Base-by-base conservation (phyloP, 2,113 vertebrate genomes). In the Protobothrops flavoviridis region DNA sequence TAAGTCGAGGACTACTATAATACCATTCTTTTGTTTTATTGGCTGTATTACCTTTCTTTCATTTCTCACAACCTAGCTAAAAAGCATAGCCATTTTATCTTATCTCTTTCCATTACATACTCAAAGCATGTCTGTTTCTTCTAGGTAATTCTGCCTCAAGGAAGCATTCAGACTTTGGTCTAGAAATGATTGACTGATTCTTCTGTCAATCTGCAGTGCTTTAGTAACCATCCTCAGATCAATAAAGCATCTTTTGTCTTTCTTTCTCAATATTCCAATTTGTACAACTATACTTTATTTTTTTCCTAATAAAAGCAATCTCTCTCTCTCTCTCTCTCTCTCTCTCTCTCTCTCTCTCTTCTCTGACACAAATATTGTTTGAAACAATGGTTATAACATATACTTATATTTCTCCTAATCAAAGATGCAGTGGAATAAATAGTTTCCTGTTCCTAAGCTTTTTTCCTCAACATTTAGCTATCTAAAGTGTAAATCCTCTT, bases 401-500 rank as follows among this genome's bases (percentile, higher is more conserved):
- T 9, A 20, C 55, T 3, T 1, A 33, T 61, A 94, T 59, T 89
- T 85, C 55, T 23, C 12, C 26, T 59, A 1, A 92, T 87, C 39
- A 94, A 92, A n/a, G 85, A 20, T 52, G 12, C 45, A 87, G 5
- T 4, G 52, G 33, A 91, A 29, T 53, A 64, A 24, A 26, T 23
- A n/a, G 6, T 59, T 87, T 61, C n/a, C 43, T n/a, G 0, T 85
- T 0, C 88, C 7, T 85, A 29, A 52, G 94, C 94, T 89, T 26
- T 0, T 93, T 93, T 20, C n/a, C 21, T 45, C 92, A 43, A 53
- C 74, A 95, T 88, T 94, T 43, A 85, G 21, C 88, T 95, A 85
- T 61, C 64, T 93, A 89, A 90, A 88, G 52, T 95, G 57, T 92
- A 69, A 94, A 91, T 56, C 93, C 88, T 59, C 33, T 39, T 33